These are phyloP conservation scores for Limenitis camilla DNA, from an alignment of 2,888 invertebrate genomes.

Conservation along the genomic window DNA sequence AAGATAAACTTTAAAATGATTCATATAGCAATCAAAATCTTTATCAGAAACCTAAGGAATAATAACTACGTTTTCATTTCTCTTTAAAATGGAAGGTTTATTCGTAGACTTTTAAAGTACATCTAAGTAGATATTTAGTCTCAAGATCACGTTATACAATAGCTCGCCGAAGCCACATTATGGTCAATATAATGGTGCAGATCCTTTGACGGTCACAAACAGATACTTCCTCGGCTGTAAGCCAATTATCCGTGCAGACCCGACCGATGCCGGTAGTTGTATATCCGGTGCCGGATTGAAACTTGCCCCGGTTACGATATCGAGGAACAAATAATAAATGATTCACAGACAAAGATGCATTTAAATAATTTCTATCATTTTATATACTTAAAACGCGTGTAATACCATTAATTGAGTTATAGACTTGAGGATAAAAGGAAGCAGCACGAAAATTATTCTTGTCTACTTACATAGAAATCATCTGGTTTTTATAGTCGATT, in stretches of 20 bases:
- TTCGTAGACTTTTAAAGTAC: background rate
- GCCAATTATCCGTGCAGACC: constrained; percentile 22
- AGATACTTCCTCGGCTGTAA: constrained; percentile 13
- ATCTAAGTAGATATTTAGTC: background rate
- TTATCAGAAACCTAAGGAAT: too few species aligned
- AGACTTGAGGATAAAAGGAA: too few species aligned
- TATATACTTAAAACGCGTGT: too few species aligned
- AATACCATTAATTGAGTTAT: too few species aligned
- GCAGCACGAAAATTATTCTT: too few species aligned
- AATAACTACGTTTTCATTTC: too few species aligned
- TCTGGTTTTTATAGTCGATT: too few species aligned
- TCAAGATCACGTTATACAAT: background rate
- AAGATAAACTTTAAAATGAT: too few species aligned
- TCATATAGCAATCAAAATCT: too few species aligned
- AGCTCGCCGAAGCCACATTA: background rate
- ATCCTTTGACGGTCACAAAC: constrained; percentile 12
- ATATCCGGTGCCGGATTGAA: constrained; percentile 23
- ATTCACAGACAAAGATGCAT: too few species aligned
- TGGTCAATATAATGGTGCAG: background rate
- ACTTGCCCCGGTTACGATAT: constrained; percentile 9
- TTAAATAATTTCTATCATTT: too few species aligned
- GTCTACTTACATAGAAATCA: too few species aligned
- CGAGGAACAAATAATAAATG: background rate
- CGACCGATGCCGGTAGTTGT: constrained; percentile 19
- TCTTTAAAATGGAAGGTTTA: background rate